A percentile compares a stretch with the other conserved stretches of the same genome.
phyloP scores from a whole-genome alignment of 2,113 vertebrate genomes.

The Helogale parvula region DNA sequence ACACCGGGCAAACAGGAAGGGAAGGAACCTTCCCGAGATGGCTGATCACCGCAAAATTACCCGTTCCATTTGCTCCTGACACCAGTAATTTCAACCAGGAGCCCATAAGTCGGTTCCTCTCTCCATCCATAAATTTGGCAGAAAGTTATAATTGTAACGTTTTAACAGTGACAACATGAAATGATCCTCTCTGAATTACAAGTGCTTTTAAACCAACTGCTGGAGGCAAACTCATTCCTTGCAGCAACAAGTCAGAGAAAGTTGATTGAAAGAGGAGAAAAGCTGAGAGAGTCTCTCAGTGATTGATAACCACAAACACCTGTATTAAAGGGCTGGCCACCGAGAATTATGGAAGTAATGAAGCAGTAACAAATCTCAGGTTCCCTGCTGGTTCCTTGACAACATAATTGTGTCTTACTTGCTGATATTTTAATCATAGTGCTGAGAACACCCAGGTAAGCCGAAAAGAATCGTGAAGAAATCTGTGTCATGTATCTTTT shows the following conservation, averaged over 20 bases:
- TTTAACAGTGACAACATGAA: conserved; percentile 81
- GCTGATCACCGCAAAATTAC: conserved; percentile 28
- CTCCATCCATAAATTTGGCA: conserved; percentile 83
- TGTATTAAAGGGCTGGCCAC: conserved; percentile 84
- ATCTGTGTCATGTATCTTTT: neutral
- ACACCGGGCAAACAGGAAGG: neutral
- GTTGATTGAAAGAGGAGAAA: conserved; percentile 52
- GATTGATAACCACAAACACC: conserved; percentile 87
- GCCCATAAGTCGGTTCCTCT: conserved; percentile 1
- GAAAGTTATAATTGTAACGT: conserved; percentile 86
- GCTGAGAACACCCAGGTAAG: conserved; percentile 49
- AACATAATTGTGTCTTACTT: conserved; percentile 78
- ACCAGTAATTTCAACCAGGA: conserved; percentile 63
- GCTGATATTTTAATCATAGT: conserved; percentile 81
- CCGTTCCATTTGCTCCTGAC: neutral
- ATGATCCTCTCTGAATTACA: conserved; percentile 83
- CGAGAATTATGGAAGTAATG: conserved; percentile 83
- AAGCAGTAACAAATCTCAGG: conserved; percentile 78
- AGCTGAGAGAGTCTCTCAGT: conserved; percentile 74
- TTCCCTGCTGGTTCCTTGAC: conserved; percentile 78
- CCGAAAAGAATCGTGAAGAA: conserved; percentile 7
- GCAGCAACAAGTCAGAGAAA: conserved; percentile 77
- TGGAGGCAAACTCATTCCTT: conserved; percentile 81
- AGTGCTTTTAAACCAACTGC: conserved; percentile 80
- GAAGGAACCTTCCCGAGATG: conserved; percentile 20